Evolutionary conservation across 2,888 invertebrate genomes (phyloP), one percentile per base, ranked within the genome.

Genomic region (Eupithecia subfuscata): DNA sequence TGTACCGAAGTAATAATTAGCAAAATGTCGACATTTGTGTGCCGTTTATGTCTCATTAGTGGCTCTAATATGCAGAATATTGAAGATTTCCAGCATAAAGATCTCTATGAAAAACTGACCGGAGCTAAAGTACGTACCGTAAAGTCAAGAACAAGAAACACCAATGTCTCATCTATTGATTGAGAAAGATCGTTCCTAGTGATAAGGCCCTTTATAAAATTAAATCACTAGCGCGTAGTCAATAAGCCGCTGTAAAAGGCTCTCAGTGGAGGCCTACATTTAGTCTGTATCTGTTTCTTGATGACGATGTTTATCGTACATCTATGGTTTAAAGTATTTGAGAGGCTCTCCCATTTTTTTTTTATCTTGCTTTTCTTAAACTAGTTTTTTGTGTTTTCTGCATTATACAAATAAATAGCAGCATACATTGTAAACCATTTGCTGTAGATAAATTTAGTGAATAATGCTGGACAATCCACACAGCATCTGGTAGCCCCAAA

Each of bases 11-110:
- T 34, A 40, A 30, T 30, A 30, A 30, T 30, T 30, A 2, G 2
- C 30, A 22, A 67, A 65, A 67, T 67, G 65, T 37, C 65, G 22
- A 60, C 25, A 25, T 22, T 60, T 12, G n/a, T 67, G 1, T 67
- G 65, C n/a, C 65, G 65, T 67, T 18, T 67, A n/a, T 67, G 65
- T 37, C 65, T 67, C 37, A 37, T 40, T n/a, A 37, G n/a, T 37
- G 37, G 65, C 65, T n/a, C 65, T n/a, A 63, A 4, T 9, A 64
- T 64, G 64, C 64, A 64, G 18, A 64, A 64, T 64, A 67, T 67
- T 67, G 37, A 67, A n/a, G n/a, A 67, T n/a, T 12, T 18, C 18
- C 18, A 67, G 37, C 12, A 12, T 18, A n/a, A 2, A 40, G 65
- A 37, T 3, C 34, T 67, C 11, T 67, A 40, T 67, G 65, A 67